A percentile compares a stretch with the other conserved stretches of the same genome.
Evolutionary conservation across 2,797 vertebrate genomes (phyloP).

Genomic region (Trachops cirrhosus): DNA sequence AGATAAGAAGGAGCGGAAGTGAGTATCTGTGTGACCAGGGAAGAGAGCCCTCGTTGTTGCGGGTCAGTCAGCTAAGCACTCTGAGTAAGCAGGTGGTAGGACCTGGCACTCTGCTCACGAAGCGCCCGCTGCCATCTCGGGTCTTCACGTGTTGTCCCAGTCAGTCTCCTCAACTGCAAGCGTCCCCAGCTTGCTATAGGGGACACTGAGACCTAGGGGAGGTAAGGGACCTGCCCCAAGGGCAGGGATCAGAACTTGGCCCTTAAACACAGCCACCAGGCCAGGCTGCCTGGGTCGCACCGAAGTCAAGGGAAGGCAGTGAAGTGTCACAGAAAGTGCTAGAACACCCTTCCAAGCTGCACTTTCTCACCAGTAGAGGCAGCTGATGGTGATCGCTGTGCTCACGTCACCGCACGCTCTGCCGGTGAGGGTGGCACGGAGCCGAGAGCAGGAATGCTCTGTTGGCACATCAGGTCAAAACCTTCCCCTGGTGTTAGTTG

Average conservation of each 20-base stretch:
- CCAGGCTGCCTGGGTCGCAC: neutral
- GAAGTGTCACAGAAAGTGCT: neutral
- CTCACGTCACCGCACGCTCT: fast-evolving
- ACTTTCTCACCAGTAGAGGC: neutral
- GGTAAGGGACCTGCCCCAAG: neutral
- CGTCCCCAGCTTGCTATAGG: neutral
- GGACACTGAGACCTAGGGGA: neutral
- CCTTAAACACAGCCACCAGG: neutral
- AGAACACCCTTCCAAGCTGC: neutral
- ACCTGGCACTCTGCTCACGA: neutral
- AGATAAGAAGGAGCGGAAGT: conserved; percentile 95
- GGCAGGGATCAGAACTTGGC: neutral
- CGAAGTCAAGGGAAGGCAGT: neutral
- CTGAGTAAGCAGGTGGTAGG: fast-evolving
- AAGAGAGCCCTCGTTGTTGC: neutral
- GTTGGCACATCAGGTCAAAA: fast-evolving
- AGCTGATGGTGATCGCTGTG: fast-evolving
- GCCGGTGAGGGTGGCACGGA: fast-evolving
- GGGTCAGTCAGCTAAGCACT: fast-evolving
- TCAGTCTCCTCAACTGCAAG: fast-evolving
- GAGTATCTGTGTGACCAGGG: neutral
- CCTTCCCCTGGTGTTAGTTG: neutral
- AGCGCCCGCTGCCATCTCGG: neutral
- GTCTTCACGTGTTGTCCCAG: neutral
- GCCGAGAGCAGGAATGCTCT: too few relatives aligned